phyloP scores from a whole-genome alignment of 2,888 invertebrate species.

The Eristalis tenax region DNA sequence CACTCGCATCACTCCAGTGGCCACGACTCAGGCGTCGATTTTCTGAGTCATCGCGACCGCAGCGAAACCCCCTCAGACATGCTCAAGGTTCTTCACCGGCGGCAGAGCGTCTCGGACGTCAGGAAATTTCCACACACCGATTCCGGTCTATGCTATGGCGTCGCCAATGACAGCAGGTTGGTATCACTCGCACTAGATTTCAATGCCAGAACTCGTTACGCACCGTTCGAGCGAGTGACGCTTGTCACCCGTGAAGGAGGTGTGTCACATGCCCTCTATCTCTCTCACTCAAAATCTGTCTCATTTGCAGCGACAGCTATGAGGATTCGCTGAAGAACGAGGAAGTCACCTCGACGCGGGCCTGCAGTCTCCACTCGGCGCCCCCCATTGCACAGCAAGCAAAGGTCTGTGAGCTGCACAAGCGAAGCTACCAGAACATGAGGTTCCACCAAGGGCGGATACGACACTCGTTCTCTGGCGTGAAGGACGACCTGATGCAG shows the following conservation, averaged over 20 bases:
- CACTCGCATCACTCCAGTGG: conserved; percentile 92
- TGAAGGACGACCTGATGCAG: conserved; percentile 80
- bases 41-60: conserved; percentile 79
- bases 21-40: conserved; percentile 89
- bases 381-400: conserved; percentile 48
- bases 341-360: conserved; percentile 71
- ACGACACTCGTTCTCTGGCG: conserved; percentile 81
- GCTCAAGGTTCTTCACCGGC: conserved; percentile 74
- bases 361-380: conserved; percentile 75
- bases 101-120: conserved; percentile 67
- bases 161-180: conserved; percentile 79
- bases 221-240: background rate
- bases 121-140: conserved; percentile 65
- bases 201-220: conserved; percentile 32
- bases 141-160: conserved; percentile 56
- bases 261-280: background rate
- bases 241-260: background rate
- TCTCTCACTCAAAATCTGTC: conserved; percentile 18
- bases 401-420: conserved; percentile 65
- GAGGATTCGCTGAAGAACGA: conserved; percentile 88
- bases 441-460: conserved; percentile 78
- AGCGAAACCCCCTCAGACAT: conserved; percentile 79
- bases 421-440: conserved; percentile 78
- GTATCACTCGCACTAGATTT: conserved; percentile 27
- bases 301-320: conserved; percentile 85